phyloP scores from a whole-genome alignment of 2,113 vertebrate species.

The Microcebus ravelobensis region DNA sequence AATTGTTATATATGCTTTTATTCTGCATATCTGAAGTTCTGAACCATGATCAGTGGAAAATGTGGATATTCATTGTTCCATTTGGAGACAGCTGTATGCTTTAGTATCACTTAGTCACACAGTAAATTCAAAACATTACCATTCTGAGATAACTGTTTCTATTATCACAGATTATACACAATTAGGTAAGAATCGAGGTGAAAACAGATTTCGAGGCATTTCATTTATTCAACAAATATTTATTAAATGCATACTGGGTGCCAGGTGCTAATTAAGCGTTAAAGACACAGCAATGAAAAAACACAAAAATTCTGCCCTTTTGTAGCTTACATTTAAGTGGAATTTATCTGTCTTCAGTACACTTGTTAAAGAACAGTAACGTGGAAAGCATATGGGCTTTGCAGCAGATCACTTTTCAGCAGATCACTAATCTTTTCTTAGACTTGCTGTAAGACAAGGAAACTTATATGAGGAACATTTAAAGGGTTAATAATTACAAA shows the following conservation, averaged over 20 bases:
- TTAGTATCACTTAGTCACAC: neutral
- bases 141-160: neutral
- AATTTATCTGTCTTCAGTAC: neutral
- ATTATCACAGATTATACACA: neutral
- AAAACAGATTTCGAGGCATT: neutral
- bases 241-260: neutral
- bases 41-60: neutral
- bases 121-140: neutral
- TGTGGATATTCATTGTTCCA: neutral
- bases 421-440: neutral
- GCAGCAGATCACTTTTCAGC: neutral
- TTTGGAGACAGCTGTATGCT: neutral
- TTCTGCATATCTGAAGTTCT: neutral
- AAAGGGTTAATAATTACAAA: constrained; percentile 12
- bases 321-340: neutral
- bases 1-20: neutral
- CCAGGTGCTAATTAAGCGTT: neutral
- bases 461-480: neutral
- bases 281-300: neutral
- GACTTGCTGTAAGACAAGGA: neutral
- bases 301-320: neutral
- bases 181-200: neutral
- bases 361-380: neutral
- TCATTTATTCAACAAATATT: neutral
- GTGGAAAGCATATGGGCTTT: neutral